Evolutionary conservation across 2,888 invertebrate species (phyloP).

Genomic region (Ophion obscuratus): DNA sequence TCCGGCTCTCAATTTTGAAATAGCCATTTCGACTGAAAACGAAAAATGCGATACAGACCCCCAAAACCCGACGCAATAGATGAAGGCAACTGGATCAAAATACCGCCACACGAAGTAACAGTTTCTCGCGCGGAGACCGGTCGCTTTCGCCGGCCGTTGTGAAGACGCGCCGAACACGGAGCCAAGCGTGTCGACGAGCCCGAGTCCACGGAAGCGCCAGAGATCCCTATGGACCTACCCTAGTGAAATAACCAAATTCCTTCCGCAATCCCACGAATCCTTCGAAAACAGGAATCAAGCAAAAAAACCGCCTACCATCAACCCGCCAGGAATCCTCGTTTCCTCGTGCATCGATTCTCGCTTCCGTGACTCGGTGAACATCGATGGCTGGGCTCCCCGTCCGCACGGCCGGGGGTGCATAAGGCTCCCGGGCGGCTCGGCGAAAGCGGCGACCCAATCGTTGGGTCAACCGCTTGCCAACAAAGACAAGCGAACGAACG

Average conservation of each 20-base stretch:
- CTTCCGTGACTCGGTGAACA: slow-evolving; percentile 33
- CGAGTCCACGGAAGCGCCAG: slow-evolving; percentile 34
- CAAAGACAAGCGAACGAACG: slow-evolving; percentile 63
- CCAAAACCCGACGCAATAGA: slow-evolving; percentile 92
- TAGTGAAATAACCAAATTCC: slow-evolving; percentile 50
- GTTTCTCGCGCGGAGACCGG: slow-evolving; percentile 83
- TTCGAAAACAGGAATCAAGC: slow-evolving; percentile 1
- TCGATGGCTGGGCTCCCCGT: slow-evolving; percentile 10
- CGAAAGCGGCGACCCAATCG: slow-evolving; percentile 76
- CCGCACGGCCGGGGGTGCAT: slow-evolving; percentile 79
- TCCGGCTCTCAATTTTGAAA: slow-evolving; percentile 90
- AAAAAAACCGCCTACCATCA: slow-evolving; percentile 2
- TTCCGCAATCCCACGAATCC: not conserved
- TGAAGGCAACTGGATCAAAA: slow-evolving; percentile 85
- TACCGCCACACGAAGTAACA: slow-evolving; percentile 83
- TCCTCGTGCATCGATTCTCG: slow-evolving; percentile 22
- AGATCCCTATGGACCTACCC: slow-evolving; percentile 5
- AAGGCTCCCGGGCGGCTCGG: slow-evolving; percentile 77
- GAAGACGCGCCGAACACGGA: slow-evolving; percentile 32
- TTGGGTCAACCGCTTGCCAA: slow-evolving; percentile 68
- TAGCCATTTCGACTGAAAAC: slow-evolving; percentile 87
- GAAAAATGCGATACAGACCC: slow-evolving; percentile 85
- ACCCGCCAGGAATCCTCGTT: slow-evolving; percentile 58
- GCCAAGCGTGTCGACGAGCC: slow-evolving; percentile 29
- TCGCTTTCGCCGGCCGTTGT: slow-evolving; percentile 77